phyloP scores from a whole-genome alignment of 2,113 vertebrate species.

The Hydrolagus affinis region DNA sequence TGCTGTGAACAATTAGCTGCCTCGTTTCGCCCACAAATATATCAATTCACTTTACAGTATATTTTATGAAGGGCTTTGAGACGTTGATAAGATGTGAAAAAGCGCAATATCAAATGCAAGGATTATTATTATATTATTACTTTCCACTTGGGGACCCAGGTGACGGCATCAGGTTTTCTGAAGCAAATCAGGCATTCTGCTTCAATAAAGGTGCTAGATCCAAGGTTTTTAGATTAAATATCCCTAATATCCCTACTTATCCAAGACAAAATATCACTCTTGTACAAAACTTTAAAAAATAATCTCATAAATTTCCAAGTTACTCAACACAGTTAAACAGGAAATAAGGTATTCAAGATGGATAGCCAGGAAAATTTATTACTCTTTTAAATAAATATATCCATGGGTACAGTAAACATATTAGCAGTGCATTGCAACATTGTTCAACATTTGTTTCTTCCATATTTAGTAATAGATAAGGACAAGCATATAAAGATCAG shows the following conservation, averaged over 20 bases:
- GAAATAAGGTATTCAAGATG: neutral
- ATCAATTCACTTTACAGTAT: no score
- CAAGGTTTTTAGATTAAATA: conserved; percentile 33
- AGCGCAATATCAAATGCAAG: no score
- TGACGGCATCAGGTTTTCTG: no score
- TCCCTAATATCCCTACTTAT: conserved; percentile 51
- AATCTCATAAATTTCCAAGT: no score
- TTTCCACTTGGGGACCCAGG: no score
- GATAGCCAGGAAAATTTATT: conserved; percentile 44
- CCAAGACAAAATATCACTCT: conserved; percentile 36
- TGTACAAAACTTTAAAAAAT: conserved; percentile 38
- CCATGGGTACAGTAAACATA: conserved; percentile 41
- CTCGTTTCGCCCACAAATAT: no score
- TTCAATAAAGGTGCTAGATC: neutral
- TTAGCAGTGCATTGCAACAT: conserved; percentile 39
- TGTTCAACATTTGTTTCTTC: conserved; percentile 33
- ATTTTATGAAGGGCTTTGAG: no score
- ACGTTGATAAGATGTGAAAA: no score
- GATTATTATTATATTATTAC: no score
- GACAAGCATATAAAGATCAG: neutral
- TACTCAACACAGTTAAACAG: neutral
- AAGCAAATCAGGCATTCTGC: no score
- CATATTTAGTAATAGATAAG: conserved; percentile 34
- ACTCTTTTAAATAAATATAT: conserved; percentile 54
- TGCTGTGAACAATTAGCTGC: no score